Base-by-base conservation (phyloP, 2,113 vertebrate species). In the Sceloporus undulatus region DNA sequence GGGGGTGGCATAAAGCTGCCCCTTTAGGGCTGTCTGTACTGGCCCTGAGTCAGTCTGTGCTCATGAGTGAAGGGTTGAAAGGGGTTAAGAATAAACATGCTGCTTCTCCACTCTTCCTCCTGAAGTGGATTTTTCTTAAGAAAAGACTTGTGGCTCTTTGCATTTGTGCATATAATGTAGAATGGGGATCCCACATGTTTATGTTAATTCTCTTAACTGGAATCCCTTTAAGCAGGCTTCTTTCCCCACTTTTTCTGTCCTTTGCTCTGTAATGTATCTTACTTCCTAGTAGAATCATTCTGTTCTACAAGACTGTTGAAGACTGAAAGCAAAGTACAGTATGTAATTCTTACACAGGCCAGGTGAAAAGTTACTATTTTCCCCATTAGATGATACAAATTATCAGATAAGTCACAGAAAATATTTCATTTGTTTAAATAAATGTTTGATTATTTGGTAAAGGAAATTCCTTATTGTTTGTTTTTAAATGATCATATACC, bases 231-330 rank as follows among this genome's bases (percentile, higher is more conserved):
- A 48, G 59, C 79, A 80, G 52, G 29, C 13, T 23, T 29, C 68
- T 29, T 71, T 62, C 3, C 59, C 59, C 68, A 29, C 68, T 29
- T n/a, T 75, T 82, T 59, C 54, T 59, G 34, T 59, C 3, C 74
- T 85, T 85, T 78, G 38, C 76, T 78, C 40, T 78, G 62, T 34
- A 52, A 48, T 78, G 65, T 85, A 29, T 54, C 70, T 73, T 18
- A 4, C 18, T 52, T 40, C 29, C 23, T 48, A 86, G 34, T 52
- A 48, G 40, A 77, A 1, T 16, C 27, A 54, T 23, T 86, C 34
- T 9, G 59, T 65, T 77, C 54, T 70, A 38, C 68, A 42, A 11
- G 42, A 9, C 75, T 52, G 29, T 56, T 68, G 62, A 38, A 54
- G 27, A 68, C 75, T 86, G 65, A 65, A 76, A 76, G 73, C 6